Conservation (phyloP, 2,113 vertebrate species). For the Hystrix cristata region DNA sequence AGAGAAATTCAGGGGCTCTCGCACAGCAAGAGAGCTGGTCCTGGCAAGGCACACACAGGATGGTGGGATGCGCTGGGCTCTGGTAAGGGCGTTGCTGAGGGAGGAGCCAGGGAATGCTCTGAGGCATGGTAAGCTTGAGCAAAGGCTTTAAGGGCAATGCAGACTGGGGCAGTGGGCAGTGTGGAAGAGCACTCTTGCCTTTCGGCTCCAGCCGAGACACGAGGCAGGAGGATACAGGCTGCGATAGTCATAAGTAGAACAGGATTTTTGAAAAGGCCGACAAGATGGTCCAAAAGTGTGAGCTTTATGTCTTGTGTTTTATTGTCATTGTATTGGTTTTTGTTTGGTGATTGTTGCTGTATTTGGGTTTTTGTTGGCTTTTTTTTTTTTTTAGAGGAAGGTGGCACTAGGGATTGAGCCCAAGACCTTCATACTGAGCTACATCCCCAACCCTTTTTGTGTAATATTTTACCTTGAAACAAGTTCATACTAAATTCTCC, state of each 20-base stretch:
- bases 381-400: background rate
- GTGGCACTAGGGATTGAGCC: background rate
- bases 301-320: background rate
- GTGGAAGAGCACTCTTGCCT: background rate
- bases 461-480: background rate
- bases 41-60: too few relatives aligned
- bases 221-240: background rate
- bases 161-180: background rate
- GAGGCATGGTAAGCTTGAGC: background rate
- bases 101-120: background rate
- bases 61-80: fast-evolving
- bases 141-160: background rate
- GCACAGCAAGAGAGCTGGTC: background rate
- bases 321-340: background rate
- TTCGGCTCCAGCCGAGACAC: background rate
- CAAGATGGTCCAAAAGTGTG: background rate
- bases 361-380: background rate
- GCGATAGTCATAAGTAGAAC: background rate
- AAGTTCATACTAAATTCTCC: background rate
- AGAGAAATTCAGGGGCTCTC: background rate
- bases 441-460: background rate
- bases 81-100: background rate
- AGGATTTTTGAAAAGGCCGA: background rate
- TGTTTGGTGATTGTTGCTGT: background rate
- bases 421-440: too few relatives aligned